Evolutionary conservation across 2,113 vertebrate species (phyloP), one percentile per base, ranked within the genome.

Genomic region (Leucosticte australis): DNA sequence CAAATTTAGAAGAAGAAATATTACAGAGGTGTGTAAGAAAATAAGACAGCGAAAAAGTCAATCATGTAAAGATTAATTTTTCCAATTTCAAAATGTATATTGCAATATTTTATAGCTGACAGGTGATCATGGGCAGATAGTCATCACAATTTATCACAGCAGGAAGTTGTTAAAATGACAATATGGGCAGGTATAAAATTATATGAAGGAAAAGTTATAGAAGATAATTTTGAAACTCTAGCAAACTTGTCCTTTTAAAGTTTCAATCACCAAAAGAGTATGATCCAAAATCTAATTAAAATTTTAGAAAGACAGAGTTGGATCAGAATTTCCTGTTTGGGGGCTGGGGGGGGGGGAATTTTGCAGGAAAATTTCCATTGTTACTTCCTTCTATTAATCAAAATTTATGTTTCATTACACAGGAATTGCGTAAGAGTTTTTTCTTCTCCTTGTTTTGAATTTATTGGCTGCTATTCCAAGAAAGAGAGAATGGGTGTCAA

Each of bases 51-150:
- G 76, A 90, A 95, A 90, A 90, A 92, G 84, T 96, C 92, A 90
- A 77, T 92, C 89, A 94, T 2, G 1, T 75, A 59, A 94, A 96
- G 93, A 96, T 97, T 96, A 96, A 95, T 97, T 96, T 89, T 52
- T 87, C 86, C 82, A 95, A 94, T 97, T 97, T 96, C 84, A 94
- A 92, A 96, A 96, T 86, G 87, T 97, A 94, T 91, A 95, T 94
- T 95, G 85, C 87, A 95, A 89, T 94, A 95, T 94, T 96, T 97
- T 95, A 96, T 76, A 77, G 69, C 50, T 96, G 95, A 95, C 93
- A 95, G 92, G 90, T 97, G 96, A 97, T 96, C 87, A 93, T 92
- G 59, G 88, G 49, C 87, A 96, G 91, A 96, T 87, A 92, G 93
- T 96, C 92, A 90, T 96, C 94, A 96, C 78, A 93, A 96, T 96